Percentiles rank a stretch among this genome's conserved stretches.
These are phyloP conservation scores for Scrobipalpa costella DNA, from an alignment of 2,888 invertebrate species.

Conservation along the genomic window DNA sequence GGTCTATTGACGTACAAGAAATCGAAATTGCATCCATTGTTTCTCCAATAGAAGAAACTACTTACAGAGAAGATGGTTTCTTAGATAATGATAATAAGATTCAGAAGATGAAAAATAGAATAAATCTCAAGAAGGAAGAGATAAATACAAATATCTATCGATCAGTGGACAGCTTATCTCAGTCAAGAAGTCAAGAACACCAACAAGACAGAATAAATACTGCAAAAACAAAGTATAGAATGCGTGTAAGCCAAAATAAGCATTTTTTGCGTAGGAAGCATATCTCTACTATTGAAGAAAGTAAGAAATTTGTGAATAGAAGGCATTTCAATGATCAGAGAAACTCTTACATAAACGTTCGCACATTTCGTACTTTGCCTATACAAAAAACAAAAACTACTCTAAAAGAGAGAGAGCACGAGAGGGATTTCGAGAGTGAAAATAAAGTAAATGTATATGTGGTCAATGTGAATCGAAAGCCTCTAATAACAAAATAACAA, in stretches of 20 bases:
- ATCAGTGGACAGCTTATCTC: neutral
- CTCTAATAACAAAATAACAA: neutral
- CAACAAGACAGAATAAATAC: neutral
- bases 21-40: neutral
- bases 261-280: neutral
- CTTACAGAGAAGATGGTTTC: neutral
- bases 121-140: neutral
- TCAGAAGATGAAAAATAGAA: neutral
- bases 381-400: neutral
- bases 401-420: neutral
- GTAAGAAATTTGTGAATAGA: neutral
- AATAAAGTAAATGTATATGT: conserved; percentile 3
- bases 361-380: neutral
- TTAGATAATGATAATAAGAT: neutral
- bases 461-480: conserved; percentile 1
- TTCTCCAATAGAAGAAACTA: neutral
- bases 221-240: neutral
- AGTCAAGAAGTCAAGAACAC: neutral
- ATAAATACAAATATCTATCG: neutral
- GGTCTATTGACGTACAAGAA: conserved; percentile 10
- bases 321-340: neutral
- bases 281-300: neutral
- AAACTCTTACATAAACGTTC: neutral
- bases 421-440: neutral
- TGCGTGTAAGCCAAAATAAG: neutral